A percentile compares a stretch with the other conserved stretches of the same genome.
Evolutionary conservation across 1,140 invertebrate genomes (phyloP).

Genomic region (Cyphomyrmex costatus): DNA sequence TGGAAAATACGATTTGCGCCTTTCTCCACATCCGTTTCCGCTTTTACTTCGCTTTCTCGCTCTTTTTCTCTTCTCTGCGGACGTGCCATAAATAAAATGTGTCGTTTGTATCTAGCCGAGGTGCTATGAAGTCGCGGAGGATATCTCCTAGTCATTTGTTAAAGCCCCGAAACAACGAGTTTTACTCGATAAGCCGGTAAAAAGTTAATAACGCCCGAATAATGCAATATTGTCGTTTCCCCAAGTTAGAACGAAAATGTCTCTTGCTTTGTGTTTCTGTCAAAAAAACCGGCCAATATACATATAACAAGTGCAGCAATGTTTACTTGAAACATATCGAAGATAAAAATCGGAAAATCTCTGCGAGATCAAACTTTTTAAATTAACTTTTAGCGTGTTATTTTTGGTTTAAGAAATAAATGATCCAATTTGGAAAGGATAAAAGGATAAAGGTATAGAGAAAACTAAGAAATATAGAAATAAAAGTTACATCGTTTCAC

Average conservation of each 20-base stretch:
- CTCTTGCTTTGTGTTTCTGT: background rate
- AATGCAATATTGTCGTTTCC: slow-evolving; percentile 53
- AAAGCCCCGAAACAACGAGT: slow-evolving; percentile 41
- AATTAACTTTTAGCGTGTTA: background rate
- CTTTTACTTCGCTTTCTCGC: slow-evolving; percentile 21
- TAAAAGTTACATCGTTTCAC: slow-evolving; percentile 4
- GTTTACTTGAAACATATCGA: background rate
- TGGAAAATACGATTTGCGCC: slow-evolving; percentile 70
- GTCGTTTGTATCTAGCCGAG: slow-evolving; percentile 61
- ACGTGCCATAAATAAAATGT: slow-evolving; percentile 63
- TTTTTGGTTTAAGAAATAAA: background rate
- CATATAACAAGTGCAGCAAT: background rate
- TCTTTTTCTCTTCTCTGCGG: slow-evolving; percentile 44
- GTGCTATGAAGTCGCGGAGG: slow-evolving; percentile 38
- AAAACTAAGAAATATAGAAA: background rate
- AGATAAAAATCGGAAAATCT: background rate
- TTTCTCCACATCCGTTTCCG: slow-evolving; percentile 40
- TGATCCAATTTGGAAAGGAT: background rate
- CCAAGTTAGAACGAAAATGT: background rate
- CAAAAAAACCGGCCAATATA: slow-evolving; percentile 2
- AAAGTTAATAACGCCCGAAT: slow-evolving; percentile 58
- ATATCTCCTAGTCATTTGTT: slow-evolving; percentile 63
- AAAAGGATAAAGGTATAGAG: background rate
- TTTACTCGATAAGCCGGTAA: slow-evolving; percentile 53
- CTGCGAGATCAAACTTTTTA: slow-evolving; percentile 4